phyloP scores from a whole-genome alignment of 2,888 invertebrate genomes.

The Brachynemurus nebulosus region DNA sequence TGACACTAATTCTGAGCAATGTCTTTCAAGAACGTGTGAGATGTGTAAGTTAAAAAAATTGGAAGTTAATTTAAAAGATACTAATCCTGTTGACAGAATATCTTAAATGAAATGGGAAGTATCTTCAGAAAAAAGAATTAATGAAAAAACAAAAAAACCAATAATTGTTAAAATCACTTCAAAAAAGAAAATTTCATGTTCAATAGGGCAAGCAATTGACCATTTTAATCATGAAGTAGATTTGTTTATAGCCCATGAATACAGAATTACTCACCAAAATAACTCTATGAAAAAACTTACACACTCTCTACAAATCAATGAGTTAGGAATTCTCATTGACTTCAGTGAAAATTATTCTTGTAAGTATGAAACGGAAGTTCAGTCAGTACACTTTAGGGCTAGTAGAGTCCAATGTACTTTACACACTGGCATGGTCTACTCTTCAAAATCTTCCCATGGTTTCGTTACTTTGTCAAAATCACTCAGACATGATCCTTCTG shows the following conservation, averaged over 20 bases:
- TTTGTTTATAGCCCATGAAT: conserved; percentile 1
- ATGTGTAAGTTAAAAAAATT: neutral
- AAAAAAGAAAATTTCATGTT: neutral
- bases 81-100: neutral
- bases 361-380: conserved; percentile 1
- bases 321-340: neutral
- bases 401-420: neutral
- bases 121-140: neutral
- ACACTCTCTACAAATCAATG: neutral
- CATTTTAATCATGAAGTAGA: neutral
- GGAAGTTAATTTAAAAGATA: neutral
- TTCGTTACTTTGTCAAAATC: neutral
- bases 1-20: neutral
- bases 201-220: neutral
- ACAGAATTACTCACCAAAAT: neutral
- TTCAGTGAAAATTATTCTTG: conserved; percentile 4
- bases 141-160: neutral
- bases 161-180: neutral
- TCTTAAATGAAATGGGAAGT: neutral
- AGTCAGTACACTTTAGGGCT: neutral
- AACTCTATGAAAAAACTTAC: neutral
- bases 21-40: neutral
- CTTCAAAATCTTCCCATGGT: neutral
- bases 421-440: conserved; percentile 1
- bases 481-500: conserved; percentile 1